phyloP scores from a whole-genome alignment of 2,113 vertebrate genomes.

The Salvelinus namaycush region DNA sequence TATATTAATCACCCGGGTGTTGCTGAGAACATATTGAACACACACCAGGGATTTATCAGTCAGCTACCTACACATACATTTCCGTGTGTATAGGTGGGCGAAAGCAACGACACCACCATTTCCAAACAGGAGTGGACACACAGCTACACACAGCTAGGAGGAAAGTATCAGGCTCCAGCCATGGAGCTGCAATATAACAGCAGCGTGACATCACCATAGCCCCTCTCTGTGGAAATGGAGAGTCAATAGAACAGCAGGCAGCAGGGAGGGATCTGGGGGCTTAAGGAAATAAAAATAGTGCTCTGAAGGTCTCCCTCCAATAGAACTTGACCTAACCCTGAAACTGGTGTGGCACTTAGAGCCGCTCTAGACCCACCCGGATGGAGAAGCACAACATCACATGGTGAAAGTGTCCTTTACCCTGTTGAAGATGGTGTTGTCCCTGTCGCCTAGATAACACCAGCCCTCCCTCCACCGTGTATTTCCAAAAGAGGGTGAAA shows the following conservation, averaged over 20 bases:
- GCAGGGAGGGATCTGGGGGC: slow-evolving; percentile 29
- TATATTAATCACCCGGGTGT: slow-evolving; percentile 59
- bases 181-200: slow-evolving; percentile 1
- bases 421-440: slow-evolving; percentile 2
- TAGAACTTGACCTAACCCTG: slow-evolving; percentile 30
- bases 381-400: slow-evolving; percentile 32
- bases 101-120: slow-evolving; percentile 1
- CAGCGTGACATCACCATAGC: slow-evolving; percentile 21
- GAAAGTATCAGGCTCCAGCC: slow-evolving; percentile 20
- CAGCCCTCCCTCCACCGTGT: slow-evolving; percentile 25
- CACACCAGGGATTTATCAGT: slow-evolving; percentile 37
- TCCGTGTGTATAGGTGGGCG: slow-evolving; percentile 10
- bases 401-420: slow-evolving; percentile 25
- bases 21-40: slow-evolving; percentile 46
- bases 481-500: slow-evolving; percentile 6
- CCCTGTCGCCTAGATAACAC: slow-evolving; percentile 13
- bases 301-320: slow-evolving; percentile 26
- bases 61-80: slow-evolving; percentile 22
- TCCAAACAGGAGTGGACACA: slow-evolving; percentile 9
- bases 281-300: slow-evolving; percentile 27
- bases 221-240: slow-evolving; percentile 17
- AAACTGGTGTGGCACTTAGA: slow-evolving; percentile 36
- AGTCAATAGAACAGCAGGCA: slow-evolving; percentile 34
- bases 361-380: slow-evolving; percentile 24
- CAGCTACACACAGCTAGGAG: slow-evolving; percentile 11